phyloP scores from a whole-genome alignment of 1,140 invertebrate genomes.

The Parasteatoda tepidariorum region DNA sequence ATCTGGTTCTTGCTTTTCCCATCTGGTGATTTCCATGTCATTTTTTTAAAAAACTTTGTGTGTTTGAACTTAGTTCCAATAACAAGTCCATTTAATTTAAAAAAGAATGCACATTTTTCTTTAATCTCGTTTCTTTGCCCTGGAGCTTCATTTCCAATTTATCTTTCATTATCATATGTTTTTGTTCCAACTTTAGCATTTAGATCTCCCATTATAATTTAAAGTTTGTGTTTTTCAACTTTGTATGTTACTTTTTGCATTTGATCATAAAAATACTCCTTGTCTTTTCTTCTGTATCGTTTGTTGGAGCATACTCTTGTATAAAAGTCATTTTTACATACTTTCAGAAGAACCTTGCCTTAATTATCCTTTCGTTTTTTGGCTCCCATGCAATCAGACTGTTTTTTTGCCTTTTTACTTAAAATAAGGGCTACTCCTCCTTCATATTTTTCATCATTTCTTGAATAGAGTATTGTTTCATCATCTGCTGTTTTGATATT shows the following conservation, averaged over 20 bases:
- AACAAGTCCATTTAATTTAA: conserved; percentile 18
- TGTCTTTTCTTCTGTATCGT: background rate
- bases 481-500: background rate
- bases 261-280: conserved; percentile 3
- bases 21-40: conserved; percentile 1
- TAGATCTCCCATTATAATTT: conserved; percentile 16
- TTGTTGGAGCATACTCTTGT: background rate
- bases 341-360: background rate
- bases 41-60: background rate
- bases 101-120: background rate
- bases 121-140: background rate
- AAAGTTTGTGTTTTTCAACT: background rate
- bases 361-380: background rate
- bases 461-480: conserved; percentile 5
- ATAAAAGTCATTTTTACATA: conserved; percentile 8
- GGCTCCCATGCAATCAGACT: conserved; percentile 6
- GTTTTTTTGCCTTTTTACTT: background rate
- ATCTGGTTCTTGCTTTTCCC: background rate
- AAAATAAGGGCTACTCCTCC: background rate
- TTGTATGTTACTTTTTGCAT: background rate
- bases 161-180: background rate
- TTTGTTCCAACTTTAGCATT: background rate
- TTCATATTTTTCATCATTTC: background rate
- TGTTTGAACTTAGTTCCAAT: background rate
- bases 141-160: background rate